phyloP scores from a whole-genome alignment of 2,888 invertebrate genomes.

The Trichopoda pennipes region DNA sequence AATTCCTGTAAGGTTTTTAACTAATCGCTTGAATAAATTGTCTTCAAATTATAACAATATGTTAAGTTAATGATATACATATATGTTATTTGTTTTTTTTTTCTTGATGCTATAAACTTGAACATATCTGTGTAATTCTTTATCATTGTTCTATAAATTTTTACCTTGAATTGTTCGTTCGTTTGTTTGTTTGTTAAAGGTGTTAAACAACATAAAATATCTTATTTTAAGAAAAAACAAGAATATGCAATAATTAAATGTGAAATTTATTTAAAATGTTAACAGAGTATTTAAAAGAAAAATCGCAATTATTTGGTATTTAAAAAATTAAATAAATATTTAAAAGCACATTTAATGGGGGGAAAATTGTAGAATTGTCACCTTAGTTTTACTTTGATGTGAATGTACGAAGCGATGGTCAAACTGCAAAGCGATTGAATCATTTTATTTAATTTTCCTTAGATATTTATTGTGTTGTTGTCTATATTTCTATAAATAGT shows the following conservation, averaged over 20 bases:
- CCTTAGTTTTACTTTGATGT: conserved; percentile 62
- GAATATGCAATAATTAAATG: conserved; percentile 30
- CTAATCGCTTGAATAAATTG: too few species aligned
- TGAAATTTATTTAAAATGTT: conserved; percentile 29
- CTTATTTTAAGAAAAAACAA: not conserved
- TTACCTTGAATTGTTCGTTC: conserved; percentile 61
- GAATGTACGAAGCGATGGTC: conserved; percentile 53
- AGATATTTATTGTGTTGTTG: conserved; percentile 12
- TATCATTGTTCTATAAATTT: conserved; percentile 3
- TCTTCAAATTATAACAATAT: too few species aligned
- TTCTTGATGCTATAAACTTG: not conserved
- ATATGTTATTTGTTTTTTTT: not conserved
- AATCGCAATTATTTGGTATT: conserved; percentile 12
- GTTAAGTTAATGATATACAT: too few species aligned
- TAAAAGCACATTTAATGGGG: conserved; percentile 43
- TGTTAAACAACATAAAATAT: conserved; percentile 34
- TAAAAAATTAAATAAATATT: not conserved
- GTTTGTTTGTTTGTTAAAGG: conserved; percentile 55
- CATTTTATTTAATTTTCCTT: conserved; percentile 42
- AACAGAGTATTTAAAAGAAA: conserved; percentile 13
- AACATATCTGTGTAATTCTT: conserved; percentile 6
- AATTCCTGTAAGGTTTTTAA: too few species aligned
- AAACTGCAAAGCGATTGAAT: conserved; percentile 43
- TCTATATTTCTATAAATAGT: not conserved
- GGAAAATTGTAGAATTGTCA: conserved; percentile 50